Conservation (phyloP, 2,113 vertebrate genomes). For the Dipodomys ordii region DNA sequence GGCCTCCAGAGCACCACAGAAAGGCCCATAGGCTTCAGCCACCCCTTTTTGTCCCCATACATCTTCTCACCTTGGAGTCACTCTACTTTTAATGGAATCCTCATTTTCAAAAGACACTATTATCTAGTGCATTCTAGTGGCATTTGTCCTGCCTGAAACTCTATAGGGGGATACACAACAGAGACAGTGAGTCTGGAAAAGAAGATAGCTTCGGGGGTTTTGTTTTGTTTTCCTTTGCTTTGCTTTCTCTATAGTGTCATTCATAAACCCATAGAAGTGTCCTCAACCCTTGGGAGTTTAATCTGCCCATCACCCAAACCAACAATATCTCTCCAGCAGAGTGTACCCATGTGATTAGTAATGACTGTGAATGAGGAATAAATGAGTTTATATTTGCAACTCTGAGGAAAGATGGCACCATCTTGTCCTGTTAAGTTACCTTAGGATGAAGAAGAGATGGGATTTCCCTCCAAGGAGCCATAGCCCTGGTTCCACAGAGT, state of each 20-base stretch:
- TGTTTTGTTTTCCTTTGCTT: background rate
- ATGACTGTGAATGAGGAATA: background rate
- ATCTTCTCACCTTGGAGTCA: constrained; percentile 17
- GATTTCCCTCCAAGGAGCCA: constrained; percentile 59
- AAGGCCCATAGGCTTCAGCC: background rate
- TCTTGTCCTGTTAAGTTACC: constrained; percentile 21
- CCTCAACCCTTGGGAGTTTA: background rate
- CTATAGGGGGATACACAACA: background rate
- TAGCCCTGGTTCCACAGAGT: constrained; percentile 48
- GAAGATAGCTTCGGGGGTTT: background rate
- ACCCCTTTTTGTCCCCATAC: background rate
- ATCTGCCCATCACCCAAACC: background rate
- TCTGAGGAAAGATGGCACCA: background rate
- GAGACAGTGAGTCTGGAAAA: background rate
- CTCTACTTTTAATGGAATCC: background rate
- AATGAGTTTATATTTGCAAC: constrained; percentile 14
- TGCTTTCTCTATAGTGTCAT: background rate
- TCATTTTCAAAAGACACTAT: background rate
- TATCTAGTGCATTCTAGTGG: background rate
- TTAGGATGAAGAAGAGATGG: constrained; percentile 8
- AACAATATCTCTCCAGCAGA: background rate
- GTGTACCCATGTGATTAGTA: background rate
- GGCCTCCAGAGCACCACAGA: background rate
- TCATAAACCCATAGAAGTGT: background rate
- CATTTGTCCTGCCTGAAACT: background rate